Conservation (phyloP, 2,888 invertebrate species). For the Syritta pipiens region DNA sequence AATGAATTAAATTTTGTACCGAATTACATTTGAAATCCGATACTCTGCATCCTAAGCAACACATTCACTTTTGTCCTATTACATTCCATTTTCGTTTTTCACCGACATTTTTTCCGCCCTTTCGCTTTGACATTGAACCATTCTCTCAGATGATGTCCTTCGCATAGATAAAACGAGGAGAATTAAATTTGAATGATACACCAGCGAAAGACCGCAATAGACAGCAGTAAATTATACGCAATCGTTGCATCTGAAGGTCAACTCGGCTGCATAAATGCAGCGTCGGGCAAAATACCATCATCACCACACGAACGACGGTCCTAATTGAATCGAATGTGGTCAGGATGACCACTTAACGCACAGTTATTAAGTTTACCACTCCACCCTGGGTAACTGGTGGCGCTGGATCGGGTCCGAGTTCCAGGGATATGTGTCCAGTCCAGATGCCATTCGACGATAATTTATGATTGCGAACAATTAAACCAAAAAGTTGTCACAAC, state of each 20-base stretch:
- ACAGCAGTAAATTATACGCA: conserved; percentile 29
- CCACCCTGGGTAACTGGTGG: background rate
- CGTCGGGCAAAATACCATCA: conserved; percentile 47
- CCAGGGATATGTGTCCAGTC: conserved; percentile 48
- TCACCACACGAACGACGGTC: conserved; percentile 25
- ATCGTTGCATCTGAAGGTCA: conserved; percentile 55
- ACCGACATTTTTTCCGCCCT: background rate
- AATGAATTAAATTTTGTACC: conserved; percentile 49
- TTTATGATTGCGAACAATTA: conserved; percentile 61
- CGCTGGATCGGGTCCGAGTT: background rate
- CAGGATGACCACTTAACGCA: conserved; percentile 57
- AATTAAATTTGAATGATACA: background rate
- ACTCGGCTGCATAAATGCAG: conserved; percentile 32
- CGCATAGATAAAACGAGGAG: background rate
- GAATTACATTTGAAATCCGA: conserved; percentile 54
- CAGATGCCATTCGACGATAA: conserved; percentile 58
- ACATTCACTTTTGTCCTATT: conserved; percentile 5
- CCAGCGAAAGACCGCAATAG: background rate
- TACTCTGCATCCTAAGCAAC: conserved; percentile 14
- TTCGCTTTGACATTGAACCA: conserved; percentile 18
- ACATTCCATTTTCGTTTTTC: background rate
- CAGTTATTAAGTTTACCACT: conserved; percentile 52
- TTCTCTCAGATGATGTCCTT: background rate
- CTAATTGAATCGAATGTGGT: conserved; percentile 58
- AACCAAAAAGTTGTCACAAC: conserved; percentile 63